A percentile compares a stretch with the other conserved stretches of the same genome.
Evolutionary conservation across 2,888 invertebrate genomes (phyloP).

Genomic region (Sarcophaga carnaria): DNA sequence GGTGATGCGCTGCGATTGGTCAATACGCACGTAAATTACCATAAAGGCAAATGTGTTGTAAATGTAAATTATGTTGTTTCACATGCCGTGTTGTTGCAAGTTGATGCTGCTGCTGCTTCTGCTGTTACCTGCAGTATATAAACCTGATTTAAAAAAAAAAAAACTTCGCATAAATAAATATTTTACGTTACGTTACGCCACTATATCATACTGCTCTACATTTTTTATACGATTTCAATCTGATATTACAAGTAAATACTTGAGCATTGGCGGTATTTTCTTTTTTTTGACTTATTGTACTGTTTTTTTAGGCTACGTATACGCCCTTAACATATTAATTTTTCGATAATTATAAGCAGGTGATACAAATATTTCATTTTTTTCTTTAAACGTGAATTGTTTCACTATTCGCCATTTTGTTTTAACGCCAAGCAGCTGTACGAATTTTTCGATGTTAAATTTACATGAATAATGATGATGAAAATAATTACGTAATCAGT

Average conservation of each 20-base stretch:
- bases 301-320: slow-evolving; percentile 45
- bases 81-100: slow-evolving; percentile 18
- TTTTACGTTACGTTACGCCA: background rate
- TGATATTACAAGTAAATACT: background rate
- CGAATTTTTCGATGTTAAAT: background rate
- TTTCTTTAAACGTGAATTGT: slow-evolving; percentile 11
- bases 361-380: slow-evolving; percentile 35
- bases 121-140: background rate
- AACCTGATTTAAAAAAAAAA: background rate
- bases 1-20: slow-evolving; percentile 44
- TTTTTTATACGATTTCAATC: background rate
- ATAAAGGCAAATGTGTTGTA: slow-evolving; percentile 35
- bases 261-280: too few species aligned
- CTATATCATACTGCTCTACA: background rate
- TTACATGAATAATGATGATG: background rate
- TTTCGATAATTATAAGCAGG: slow-evolving; percentile 50
- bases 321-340: slow-evolving; percentile 58
- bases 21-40: slow-evolving; percentile 43
- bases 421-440: slow-evolving; percentile 11
- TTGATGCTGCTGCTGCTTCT: slow-evolving; percentile 14
- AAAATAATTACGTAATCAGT: background rate
- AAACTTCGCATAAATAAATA: background rate
- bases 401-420: slow-evolving; percentile 49
- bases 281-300: background rate
- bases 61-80: slow-evolving; percentile 36